Evolutionary conservation across 1,140 invertebrate genomes (phyloP).

Genomic region (Drosophila aff.): DNA sequence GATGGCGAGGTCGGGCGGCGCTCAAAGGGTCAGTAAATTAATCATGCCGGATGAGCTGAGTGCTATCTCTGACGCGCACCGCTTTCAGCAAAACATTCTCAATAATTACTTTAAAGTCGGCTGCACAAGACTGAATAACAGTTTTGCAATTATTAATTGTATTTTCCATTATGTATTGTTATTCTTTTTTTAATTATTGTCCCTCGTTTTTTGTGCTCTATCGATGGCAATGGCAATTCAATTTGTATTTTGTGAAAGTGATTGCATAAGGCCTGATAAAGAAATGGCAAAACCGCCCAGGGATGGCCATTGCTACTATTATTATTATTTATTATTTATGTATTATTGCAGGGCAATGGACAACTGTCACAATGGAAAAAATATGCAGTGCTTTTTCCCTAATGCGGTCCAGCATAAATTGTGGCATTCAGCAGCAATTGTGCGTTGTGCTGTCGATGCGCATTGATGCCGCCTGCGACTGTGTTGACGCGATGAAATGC

Average conservation of each 20-base stretch:
- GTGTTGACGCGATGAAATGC: slow-evolving; percentile 39
- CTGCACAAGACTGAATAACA: slow-evolving; percentile 23
- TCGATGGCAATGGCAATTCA: slow-evolving; percentile 51
- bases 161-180: slow-evolving; percentile 19
- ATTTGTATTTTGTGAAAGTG: slow-evolving; percentile 79
- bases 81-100: slow-evolving; percentile 28
- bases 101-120: slow-evolving; percentile 51
- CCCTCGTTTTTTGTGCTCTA: slow-evolving; percentile 18
- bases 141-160: slow-evolving; percentile 54
- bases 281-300: slow-evolving; percentile 28
- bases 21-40: slow-evolving; percentile 61
- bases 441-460: slow-evolving; percentile 19
- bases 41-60: slow-evolving; percentile 49
- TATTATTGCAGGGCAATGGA: slow-evolving; percentile 51
- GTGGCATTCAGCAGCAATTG: slow-evolving; percentile 31
- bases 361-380: slow-evolving; percentile 38
- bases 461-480: slow-evolving; percentile 15
- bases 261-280: slow-evolving; percentile 62
- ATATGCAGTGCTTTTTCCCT: slow-evolving; percentile 37
- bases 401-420: slow-evolving; percentile 55
- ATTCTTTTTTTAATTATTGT: slow-evolving; percentile 24
- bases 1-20: slow-evolving; percentile 26
- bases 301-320: slow-evolving; percentile 30
- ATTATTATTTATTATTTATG: slow-evolving; percentile 46
- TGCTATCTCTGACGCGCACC: slow-evolving; percentile 52